Base-by-base conservation (phyloP, 2,797 vertebrate genomes). In the Sebastes itinus region DNA sequence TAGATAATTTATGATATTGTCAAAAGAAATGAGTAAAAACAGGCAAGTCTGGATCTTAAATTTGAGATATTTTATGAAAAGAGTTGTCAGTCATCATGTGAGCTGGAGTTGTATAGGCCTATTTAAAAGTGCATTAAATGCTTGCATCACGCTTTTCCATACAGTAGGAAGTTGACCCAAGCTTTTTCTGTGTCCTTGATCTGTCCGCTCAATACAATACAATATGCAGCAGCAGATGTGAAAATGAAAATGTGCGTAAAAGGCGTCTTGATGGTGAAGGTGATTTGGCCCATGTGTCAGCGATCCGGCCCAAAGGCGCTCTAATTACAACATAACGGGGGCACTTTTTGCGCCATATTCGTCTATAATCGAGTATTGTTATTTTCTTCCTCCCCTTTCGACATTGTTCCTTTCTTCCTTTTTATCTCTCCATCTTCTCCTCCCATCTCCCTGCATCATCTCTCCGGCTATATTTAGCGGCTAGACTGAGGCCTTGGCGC, bases 401-500 rank as follows among this genome's bases (percentile, higher is more conserved):
- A 90, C 90, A 93, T 95, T 93, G 92, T 94, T 94, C 90, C 80
- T 87, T 80, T 87, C 78, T 86, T 93, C 87, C 91, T 93, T 93
- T 93, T 94, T 92, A 95, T 95, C 91, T 94, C 94, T 93, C 92
- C 93, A 93, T 95, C 95, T 96, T 95, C 95, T 96, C 95, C 94
- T 94, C 94, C 95, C 95, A 96, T 96, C 95, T 96, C 95, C 91
- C 94, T 95, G 95, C 96, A 96, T 96, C 96, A 95, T 96, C 96
- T 95, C 95, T 92, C 84, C 80, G 90, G 92, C 97, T 97, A 97
- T 96, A 97, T 98, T 97, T 97, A 97, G 96, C 95, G 93, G 75
- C 94, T 94, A 97, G 97, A 96, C 97, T 96, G 94, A 96, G 95
- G 96, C 96, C 96, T 95, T 98, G 98, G 98, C 98, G 98, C 98